Conservation (phyloP, 2,113 vertebrate genomes). For the Muscicapa adusta region DNA sequence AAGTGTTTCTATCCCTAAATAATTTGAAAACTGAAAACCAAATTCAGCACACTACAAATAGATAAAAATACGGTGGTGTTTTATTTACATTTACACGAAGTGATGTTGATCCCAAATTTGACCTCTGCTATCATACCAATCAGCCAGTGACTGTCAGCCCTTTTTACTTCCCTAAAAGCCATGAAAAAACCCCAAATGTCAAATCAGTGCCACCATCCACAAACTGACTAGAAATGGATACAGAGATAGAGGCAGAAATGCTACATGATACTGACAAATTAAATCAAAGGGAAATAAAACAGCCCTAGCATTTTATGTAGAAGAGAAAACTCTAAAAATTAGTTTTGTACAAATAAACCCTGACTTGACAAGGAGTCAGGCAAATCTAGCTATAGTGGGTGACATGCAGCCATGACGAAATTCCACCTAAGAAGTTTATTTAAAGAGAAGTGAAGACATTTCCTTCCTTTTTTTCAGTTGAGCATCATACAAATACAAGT, state of each 20-base stretch:
- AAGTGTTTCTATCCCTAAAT: neutral
- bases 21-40: neutral
- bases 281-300: neutral
- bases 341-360: slow-evolving; percentile 3
- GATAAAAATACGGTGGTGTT: neutral
- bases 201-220: neutral
- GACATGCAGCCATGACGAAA: neutral
- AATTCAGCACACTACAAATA: neutral
- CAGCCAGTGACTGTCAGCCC: neutral
- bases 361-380: slow-evolving; percentile 15
- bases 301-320: neutral
- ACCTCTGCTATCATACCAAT: neutral
- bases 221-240: neutral
- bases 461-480: neutral
- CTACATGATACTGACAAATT: slow-evolving; percentile 11
- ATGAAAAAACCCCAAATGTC: neutral
- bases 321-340: slow-evolving; percentile 12
- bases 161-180: neutral
- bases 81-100: neutral
- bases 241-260: neutral
- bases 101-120: neutral
- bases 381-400: neutral
- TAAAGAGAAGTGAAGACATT: neutral
- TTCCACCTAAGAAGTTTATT: neutral
- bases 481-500: neutral